A percentile compares a stretch with the other conserved stretches of the same genome.
Evolutionary conservation across 2,797 vertebrate species (phyloP).

Genomic region (Falco naumanni): DNA sequence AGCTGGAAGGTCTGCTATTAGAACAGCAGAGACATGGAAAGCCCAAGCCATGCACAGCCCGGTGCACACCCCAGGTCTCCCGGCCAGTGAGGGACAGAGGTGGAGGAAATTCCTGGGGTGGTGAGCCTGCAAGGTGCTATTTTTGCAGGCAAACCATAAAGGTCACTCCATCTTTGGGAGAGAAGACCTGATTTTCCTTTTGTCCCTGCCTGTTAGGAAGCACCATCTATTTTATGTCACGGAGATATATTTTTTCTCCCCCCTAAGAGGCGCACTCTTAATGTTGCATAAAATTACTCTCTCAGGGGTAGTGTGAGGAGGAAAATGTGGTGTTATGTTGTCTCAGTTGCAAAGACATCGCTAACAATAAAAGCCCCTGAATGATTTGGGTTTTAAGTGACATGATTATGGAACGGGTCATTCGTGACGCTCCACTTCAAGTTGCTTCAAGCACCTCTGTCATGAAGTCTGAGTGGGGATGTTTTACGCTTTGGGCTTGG

Average conservation of each 20-base stretch:
- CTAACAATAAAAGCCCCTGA: constrained; percentile 29
- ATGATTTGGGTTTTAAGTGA: constrained; percentile 39
- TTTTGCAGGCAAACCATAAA: background rate
- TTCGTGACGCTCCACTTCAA: background rate
- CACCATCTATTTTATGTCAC: background rate
- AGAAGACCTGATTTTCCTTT: background rate
- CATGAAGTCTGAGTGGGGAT: background rate
- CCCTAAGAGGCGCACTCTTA: constrained; percentile 18
- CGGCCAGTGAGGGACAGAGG: background rate
- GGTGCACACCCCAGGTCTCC: rapidly evolving
- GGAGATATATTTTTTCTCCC: background rate
- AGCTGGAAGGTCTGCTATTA: constrained; percentile 10
- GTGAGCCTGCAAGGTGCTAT: background rate
- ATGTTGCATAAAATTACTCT: constrained; percentile 67
- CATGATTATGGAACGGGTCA: background rate
- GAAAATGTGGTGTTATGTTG: constrained; percentile 30
- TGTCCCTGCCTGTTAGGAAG: background rate
- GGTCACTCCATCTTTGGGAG: background rate
- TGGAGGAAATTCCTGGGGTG: background rate
- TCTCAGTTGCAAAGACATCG: background rate
- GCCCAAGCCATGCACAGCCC: background rate
- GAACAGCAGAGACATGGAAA: background rate
- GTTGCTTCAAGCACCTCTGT: constrained; percentile 13
- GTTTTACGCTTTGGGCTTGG: background rate
- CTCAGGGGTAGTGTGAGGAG: constrained; percentile 20